Evolutionary conservation across 2,797 vertebrate species (phyloP).

Genomic region (Oryzias dopingdopingensis): DNA sequence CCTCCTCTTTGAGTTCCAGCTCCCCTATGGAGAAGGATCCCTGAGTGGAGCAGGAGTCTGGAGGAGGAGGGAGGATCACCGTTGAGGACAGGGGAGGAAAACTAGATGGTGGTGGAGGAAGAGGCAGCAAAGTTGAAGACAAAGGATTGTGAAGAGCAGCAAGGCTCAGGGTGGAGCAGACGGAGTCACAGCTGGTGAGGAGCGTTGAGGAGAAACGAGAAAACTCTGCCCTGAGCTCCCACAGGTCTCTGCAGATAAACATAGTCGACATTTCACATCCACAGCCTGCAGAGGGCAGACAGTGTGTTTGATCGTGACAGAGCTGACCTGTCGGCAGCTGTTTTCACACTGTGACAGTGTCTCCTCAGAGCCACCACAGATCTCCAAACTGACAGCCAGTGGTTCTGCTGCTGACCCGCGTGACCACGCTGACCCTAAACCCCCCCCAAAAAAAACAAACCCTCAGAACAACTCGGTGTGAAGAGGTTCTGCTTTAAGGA

Average conservation of each 20-base stretch:
- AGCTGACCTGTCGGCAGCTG: slow-evolving; percentile 84
- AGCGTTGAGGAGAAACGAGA: slow-evolving; percentile 81
- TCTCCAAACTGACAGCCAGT: slow-evolving; percentile 82
- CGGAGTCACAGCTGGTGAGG: slow-evolving; percentile 74
- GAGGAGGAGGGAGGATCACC: slow-evolving; percentile 5
- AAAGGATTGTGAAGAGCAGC: slow-evolving; percentile 1
- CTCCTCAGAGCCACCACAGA: slow-evolving; percentile 81
- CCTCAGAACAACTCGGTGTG: not conserved
- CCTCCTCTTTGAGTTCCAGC: slow-evolving; percentile 45
- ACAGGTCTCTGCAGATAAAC: slow-evolving; percentile 79
- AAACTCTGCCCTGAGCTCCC: slow-evolving; percentile 84
- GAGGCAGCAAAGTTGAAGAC: not conserved
- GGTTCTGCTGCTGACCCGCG: slow-evolving; percentile 72
- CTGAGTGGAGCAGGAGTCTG: slow-evolving; percentile 33
- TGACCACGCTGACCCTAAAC: slow-evolving; percentile 66
- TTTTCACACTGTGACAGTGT: slow-evolving; percentile 85
- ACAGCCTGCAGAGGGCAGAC: not conserved
- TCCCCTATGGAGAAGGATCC: slow-evolving; percentile 62
- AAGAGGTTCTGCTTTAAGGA: fast-evolving
- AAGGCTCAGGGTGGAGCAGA: slow-evolving; percentile 55
- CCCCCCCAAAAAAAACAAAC: not conserved
- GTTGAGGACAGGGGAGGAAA: slow-evolving; percentile 34
- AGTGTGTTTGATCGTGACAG: not conserved
- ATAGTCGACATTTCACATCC: not conserved
- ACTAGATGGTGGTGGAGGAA: slow-evolving; percentile 17